Conservation (phyloP, 2,888 invertebrate genomes). For the Euplexia lucipara region DNA sequence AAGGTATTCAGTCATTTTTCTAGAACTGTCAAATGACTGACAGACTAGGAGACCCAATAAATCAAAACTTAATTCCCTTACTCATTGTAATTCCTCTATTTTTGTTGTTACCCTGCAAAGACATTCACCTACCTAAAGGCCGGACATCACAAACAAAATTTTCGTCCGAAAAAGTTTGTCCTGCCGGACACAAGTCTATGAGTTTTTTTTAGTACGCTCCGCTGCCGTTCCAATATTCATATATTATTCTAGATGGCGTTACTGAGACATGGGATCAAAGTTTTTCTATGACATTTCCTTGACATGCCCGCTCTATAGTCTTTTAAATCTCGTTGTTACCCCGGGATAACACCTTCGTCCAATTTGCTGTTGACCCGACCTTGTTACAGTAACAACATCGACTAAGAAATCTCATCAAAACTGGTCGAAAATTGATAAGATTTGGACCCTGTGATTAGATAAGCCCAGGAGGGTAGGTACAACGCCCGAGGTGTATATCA, state of each 20-base stretch:
- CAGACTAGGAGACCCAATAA: not conserved
- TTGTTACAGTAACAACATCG: slow-evolving; percentile 14
- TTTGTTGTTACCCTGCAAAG: slow-evolving; percentile 7
- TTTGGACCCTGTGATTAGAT: slow-evolving; percentile 34
- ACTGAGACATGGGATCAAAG: too few species aligned
- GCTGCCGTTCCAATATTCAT: too few species aligned
- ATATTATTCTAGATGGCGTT: too few species aligned
- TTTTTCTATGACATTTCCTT: too few species aligned
- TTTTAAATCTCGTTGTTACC: too few species aligned
- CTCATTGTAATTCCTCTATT: slow-evolving; percentile 12
- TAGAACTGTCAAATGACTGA: not conserved
- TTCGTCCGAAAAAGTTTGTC: too few species aligned
- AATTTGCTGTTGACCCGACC: slow-evolving; percentile 32
- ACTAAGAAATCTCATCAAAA: slow-evolving; percentile 52
- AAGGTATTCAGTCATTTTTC: not conserved
- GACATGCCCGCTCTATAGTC: too few species aligned
- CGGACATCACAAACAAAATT: too few species aligned
- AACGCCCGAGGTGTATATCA: too few species aligned
- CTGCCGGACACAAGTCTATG: too few species aligned
- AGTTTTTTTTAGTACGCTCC: too few species aligned
- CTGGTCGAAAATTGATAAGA: slow-evolving; percentile 37
- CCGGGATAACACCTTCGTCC: slow-evolving; percentile 5
- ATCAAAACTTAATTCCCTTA: not conserved
- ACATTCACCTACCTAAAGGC: too few species aligned
- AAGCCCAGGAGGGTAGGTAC: not conserved